These are phyloP conservation scores for Drosophila subobscura DNA, from an alignment of 1,140 invertebrate species.

Conservation along the genomic window DNA sequence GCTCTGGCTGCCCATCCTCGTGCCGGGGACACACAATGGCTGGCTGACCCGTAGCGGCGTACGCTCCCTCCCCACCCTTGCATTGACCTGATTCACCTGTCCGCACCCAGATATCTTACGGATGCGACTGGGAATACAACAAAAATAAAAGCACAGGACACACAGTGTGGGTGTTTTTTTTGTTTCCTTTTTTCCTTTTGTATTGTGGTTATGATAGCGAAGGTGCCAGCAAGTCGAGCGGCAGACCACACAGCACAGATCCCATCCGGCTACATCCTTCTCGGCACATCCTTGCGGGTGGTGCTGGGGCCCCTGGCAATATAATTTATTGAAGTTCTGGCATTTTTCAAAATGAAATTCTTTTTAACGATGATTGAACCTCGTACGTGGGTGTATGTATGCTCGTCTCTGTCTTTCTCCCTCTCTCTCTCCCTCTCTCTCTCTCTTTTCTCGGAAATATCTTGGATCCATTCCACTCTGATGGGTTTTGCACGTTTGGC, in stretches of 20 bases:
- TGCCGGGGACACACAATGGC: slow-evolving; percentile 11
- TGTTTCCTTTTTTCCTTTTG: slow-evolving; percentile 44
- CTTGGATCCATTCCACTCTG: slow-evolving; percentile 41
- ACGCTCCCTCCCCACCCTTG: slow-evolving; percentile 10
- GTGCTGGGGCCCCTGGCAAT: slow-evolving; percentile 51
- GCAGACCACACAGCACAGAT: slow-evolving; percentile 17
- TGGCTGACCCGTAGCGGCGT: not conserved
- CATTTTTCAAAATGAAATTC: slow-evolving; percentile 82
- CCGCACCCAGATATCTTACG: slow-evolving; percentile 46
- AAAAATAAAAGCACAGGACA: too few relatives aligned
- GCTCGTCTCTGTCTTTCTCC: not conserved
- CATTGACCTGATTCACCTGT: slow-evolving; percentile 74
- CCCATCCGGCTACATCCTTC: slow-evolving; percentile 11
- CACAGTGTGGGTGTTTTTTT: not conserved
- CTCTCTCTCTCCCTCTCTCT: slow-evolving; percentile 4
- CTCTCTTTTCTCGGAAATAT: slow-evolving; percentile 1
- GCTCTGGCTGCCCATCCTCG: slow-evolving; percentile 53
- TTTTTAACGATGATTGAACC: slow-evolving; percentile 79
- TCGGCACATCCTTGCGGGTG: not conserved
- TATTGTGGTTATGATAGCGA: slow-evolving; percentile 79
- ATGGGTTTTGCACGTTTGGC: slow-evolving; percentile 68
- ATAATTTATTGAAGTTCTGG: slow-evolving; percentile 80
- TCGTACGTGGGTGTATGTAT: slow-evolving; percentile 46
- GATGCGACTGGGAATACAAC: slow-evolving; percentile 16
- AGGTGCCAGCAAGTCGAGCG: slow-evolving; percentile 64